Evolutionary conservation across 1,140 invertebrate species (phyloP).

Genomic region (Paraescarpia echinospica): DNA sequence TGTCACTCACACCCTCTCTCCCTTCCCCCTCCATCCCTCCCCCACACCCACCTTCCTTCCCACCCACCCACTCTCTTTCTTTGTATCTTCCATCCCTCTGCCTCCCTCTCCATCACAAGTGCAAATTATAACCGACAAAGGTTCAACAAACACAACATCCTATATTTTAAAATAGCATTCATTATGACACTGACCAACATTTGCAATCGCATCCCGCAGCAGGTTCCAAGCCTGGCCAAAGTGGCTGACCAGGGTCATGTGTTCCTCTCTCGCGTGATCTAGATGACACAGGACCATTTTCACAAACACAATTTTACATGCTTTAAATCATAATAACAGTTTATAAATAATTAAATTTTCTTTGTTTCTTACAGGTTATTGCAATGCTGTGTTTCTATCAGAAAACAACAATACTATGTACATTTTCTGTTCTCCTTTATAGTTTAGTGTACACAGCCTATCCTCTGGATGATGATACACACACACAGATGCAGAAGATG

Average conservation of each 20-base stretch:
- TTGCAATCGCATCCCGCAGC: neutral
- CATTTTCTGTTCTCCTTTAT: neutral
- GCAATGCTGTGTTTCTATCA: too few species aligned
- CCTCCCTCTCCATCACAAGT: neutral
- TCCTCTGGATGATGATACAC: too few species aligned
- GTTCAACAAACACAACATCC: too few species aligned
- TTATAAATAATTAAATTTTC: too few species aligned
- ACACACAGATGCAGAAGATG: too few species aligned
- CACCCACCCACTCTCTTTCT: neutral
- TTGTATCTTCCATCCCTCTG: neutral
- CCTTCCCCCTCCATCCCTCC: neutral
- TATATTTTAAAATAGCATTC: neutral
- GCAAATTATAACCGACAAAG: too few species aligned
- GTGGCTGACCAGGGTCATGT: neutral
- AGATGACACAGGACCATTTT: neutral
- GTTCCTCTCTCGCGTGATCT: slow-evolving; percentile 3
- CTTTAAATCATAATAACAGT: too few species aligned
- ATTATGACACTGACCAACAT: neutral
- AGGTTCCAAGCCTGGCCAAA: slow-evolving; percentile 10
- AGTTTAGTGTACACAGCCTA: neutral
- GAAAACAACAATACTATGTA: neutral
- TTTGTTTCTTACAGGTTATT: too few species aligned
- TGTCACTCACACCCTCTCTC: neutral
- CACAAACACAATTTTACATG: too few species aligned
- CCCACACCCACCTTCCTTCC: neutral